These are phyloP conservation scores for Enteromius argenteus DNA, from an alignment of 2,797 vertebrate genomes.

Conservation along the genomic window DNA sequence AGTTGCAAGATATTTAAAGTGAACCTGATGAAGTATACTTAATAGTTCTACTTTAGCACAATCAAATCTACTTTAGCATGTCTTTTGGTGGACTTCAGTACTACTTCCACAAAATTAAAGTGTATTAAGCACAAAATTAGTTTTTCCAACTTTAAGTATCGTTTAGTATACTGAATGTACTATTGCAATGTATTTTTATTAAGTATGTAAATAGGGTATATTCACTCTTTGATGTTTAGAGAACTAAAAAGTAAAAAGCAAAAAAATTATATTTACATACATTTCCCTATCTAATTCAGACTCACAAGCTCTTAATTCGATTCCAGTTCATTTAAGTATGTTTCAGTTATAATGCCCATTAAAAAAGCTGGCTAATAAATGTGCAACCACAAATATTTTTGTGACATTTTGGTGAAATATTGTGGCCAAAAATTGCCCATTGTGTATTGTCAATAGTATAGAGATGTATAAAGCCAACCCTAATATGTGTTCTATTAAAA, in stretches of 20 bases:
- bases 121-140: no score
- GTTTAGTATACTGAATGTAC: no score
- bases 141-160: no score
- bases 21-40: no score
- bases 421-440: background rate
- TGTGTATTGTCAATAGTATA: background rate
- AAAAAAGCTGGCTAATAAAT: no score
- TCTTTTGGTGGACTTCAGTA: no score
- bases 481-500: background rate
- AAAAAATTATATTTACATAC: background rate
- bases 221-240: background rate
- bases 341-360: background rate
- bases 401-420: background rate
- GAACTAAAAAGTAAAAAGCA: background rate
- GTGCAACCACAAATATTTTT: background rate
- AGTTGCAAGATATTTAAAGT: no score
- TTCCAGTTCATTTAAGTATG: background rate
- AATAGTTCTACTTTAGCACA: no score
- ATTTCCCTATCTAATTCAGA: background rate
- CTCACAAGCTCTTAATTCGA: background rate
- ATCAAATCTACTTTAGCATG: no score
- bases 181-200: no score
- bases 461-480: background rate
- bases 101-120: no score
- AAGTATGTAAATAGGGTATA: background rate